These are phyloP conservation scores for Microctonus aethiopoides DNA, from an alignment of 2,888 invertebrate genomes.

Conservation along the genomic window DNA sequence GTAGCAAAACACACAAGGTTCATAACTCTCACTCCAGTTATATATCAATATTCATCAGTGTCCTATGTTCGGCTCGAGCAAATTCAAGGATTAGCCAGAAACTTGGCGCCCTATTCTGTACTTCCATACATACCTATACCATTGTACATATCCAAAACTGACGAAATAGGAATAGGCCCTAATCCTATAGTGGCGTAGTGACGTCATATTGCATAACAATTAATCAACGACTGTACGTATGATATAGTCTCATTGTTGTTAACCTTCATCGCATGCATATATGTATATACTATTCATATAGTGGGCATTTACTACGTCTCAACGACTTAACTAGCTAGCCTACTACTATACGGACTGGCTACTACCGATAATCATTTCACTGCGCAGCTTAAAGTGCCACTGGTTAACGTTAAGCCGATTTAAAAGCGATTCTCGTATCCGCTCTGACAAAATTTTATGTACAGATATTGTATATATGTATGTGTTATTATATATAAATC, in stretches of 20 bases:
- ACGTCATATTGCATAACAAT: constrained; percentile 68
- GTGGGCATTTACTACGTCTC: constrained; percentile 29
- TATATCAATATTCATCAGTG: constrained; percentile 67
- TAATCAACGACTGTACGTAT: constrained; percentile 55
- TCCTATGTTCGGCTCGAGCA: constrained; percentile 65
- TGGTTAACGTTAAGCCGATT: constrained; percentile 68
- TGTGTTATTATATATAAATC: neutral
- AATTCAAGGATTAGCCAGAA: constrained; percentile 65
- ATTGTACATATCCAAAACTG: too few relatives aligned
- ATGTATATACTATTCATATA: constrained; percentile 19
- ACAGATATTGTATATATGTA: constrained; percentile 18
- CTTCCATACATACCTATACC: constrained; percentile 12
- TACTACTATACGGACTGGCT: constrained; percentile 59
- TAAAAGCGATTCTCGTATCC: constrained; percentile 64
- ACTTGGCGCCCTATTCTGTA: constrained; percentile 54
- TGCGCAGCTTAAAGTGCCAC: constrained; percentile 68
- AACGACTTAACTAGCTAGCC: constrained; percentile 31
- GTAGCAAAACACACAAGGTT: neutral
- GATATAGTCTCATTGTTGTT: constrained; percentile 23
- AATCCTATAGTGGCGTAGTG: constrained; percentile 55
- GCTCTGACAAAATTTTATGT: constrained; percentile 19
- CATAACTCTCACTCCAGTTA: constrained; percentile 33
- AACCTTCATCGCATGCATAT: constrained; percentile 18
- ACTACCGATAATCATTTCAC: constrained; percentile 68
- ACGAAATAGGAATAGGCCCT: constrained; percentile 36